Base-by-base conservation (phyloP, 2,888 invertebrate species). In the Drosophila mulleri region DNA sequence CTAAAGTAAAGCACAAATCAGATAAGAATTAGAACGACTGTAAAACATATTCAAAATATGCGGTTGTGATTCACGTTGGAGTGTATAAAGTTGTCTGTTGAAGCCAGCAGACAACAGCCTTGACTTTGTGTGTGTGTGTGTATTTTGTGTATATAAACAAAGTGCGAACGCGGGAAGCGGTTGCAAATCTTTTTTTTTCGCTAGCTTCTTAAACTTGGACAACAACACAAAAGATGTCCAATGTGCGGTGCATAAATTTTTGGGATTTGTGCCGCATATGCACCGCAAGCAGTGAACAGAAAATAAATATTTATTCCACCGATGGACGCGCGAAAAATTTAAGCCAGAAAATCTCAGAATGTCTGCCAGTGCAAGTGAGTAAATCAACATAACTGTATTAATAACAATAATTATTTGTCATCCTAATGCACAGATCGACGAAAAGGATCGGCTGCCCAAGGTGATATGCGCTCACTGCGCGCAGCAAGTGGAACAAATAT, bases 201-300 rank as follows among this genome's bases (percentile, higher is more conserved):
- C 7, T 8, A 47, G 16, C 11, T 20, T 20, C n/a, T 14, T n/a
- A 14, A 47, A 44, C 1, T 53, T 53, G n/a, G n/a, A 7, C 14
- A 20, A 14, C 7, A 23, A n/a, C 8, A 16, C 6, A 18, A 74
- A 59, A 29, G 20, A 95, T 95, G 95, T 94, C 95, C 78, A 95
- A 95, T 88, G 95, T 95, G 91, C 94, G 95, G 83, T 94, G 95
- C 86, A 96, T 96, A 44, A 95, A 95, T 92, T 96, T 95, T 91
- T 95, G 95, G 91, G 96, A 96, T 92, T 92, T 96, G 83, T 96
- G 96, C 90, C 94, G 96, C 81, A 93, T 96, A 74, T 96, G 96
- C 91, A 95, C 95, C 23, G 94, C 94, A 76, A 95, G 95, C 86
- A 94, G 88, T 18, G 91, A 95, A 67, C 94, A 94, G 78, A 95